phyloP scores from a whole-genome alignment of 2,797 vertebrate genomes.

The Amblyraja radiata region DNA sequence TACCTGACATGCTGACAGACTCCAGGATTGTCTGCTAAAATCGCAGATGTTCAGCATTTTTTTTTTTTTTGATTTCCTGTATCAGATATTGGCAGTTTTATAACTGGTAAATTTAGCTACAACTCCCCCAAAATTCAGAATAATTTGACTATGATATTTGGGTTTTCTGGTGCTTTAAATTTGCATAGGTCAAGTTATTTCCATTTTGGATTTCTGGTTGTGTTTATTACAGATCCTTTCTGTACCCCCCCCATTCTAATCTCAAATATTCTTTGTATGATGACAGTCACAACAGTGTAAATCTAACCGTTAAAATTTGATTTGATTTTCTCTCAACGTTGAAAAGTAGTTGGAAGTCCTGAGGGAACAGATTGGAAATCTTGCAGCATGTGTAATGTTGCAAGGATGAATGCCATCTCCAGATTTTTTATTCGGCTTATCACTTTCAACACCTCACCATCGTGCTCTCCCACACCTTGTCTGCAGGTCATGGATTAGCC shows the following conservation, averaged over 20 bases:
- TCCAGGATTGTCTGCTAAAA: too few relatives aligned
- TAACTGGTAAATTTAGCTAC: neutral
- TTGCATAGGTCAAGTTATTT: neutral
- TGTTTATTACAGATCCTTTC: neutral
- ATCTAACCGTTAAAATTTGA: neutral
- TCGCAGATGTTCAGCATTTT: too few relatives aligned
- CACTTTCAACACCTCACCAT: neutral
- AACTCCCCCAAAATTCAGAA: neutral
- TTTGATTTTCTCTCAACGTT: neutral
- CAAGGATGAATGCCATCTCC: neutral
- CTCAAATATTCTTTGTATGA: neutral
- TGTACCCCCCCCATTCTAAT: neutral
- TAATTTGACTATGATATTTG: neutral
- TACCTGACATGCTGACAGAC: too few relatives aligned
- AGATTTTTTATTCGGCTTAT: neutral
- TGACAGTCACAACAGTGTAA: neutral
- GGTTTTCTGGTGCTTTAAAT: neutral
- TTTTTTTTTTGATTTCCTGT: neutral
- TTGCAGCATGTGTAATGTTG: neutral
- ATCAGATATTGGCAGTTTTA: neutral
- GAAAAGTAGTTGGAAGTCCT: neutral
- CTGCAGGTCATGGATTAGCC: neutral
- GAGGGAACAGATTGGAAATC: neutral
- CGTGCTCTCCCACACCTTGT: neutral
- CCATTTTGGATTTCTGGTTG: neutral